phyloP scores from a whole-genome alignment of 2,797 vertebrate species.

The Pangasius djambal region DNA sequence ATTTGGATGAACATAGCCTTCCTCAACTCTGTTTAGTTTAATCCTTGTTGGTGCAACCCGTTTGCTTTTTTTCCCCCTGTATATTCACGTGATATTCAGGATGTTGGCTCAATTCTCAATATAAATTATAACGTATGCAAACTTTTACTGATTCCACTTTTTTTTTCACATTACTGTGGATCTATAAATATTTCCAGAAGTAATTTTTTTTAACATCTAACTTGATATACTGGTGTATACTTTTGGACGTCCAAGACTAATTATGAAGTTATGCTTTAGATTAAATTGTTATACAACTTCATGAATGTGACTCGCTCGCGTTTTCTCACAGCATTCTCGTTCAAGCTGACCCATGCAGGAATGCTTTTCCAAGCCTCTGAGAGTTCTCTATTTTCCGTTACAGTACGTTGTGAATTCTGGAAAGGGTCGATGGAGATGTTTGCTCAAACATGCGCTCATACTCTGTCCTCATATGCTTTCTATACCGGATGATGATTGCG shows the following conservation, averaged over 20 bases:
- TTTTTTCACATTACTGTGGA: conserved; percentile 32
- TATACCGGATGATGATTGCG: conserved; percentile 63
- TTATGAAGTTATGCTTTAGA: conserved; percentile 25
- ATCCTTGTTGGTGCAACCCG: neutral
- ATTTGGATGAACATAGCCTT: neutral
- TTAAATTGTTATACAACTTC: conserved; percentile 38
- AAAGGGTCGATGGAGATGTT: conserved; percentile 44
- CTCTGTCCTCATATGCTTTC: conserved; percentile 67
- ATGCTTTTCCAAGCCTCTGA: conserved; percentile 46
- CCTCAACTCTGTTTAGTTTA: neutral
- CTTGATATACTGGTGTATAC: neutral
- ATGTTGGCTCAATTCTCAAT: neutral
- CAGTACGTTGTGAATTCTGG: conserved; percentile 51
- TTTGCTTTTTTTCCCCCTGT: neutral
- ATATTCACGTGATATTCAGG: neutral
- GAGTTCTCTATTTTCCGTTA: conserved; percentile 51
- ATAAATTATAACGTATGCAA: conserved; percentile 8
- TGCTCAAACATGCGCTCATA: conserved; percentile 64
- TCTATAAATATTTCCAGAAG: conserved; percentile 40
- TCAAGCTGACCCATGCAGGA: conserved; percentile 54
- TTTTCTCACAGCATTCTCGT: conserved; percentile 32
- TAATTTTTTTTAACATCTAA: neutral
- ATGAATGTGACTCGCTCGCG: neutral
- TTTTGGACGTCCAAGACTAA: neutral
- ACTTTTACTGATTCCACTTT: conserved; percentile 18